Percentiles rank a stretch among this genome's conserved stretches.
These are phyloP conservation scores for Polymixis flavicincta DNA, from an alignment of 2,888 invertebrate species.

Conservation along the genomic window DNA sequence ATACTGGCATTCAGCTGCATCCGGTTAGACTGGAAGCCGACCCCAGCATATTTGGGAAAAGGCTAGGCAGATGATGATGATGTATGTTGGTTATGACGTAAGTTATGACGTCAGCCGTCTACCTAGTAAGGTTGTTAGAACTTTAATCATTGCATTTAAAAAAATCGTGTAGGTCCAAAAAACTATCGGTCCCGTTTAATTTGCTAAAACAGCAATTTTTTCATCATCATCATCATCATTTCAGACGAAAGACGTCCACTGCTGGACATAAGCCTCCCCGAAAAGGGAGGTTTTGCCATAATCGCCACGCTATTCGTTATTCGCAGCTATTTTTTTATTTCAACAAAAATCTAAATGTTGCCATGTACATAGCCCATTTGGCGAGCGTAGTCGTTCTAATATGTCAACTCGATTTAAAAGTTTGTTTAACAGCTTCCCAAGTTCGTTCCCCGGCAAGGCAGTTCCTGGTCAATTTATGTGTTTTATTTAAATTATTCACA, in stretches of 20 bases:
- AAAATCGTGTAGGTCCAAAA: conserved; percentile 10
- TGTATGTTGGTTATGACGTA: too few species aligned
- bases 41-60: too few species aligned
- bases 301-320: too few species aligned
- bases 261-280: too few species aligned
- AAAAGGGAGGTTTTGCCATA: too few species aligned
- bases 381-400: conserved; percentile 49
- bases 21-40: too few species aligned
- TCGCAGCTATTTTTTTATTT: conserved; percentile 17
- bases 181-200: conserved; percentile 11
- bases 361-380: conserved; percentile 32
- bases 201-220: too few species aligned
- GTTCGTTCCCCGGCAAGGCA: conserved; percentile 56
- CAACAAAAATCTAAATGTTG: conserved; percentile 24
- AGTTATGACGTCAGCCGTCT: too few species aligned
- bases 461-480: conserved; percentile 69
- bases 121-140: background rate
- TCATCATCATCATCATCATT: too few species aligned
- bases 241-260: too few species aligned
- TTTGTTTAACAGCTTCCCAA: conserved; percentile 65
- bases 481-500: conserved; percentile 70
- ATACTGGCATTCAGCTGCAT: too few species aligned
- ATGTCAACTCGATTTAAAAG: conserved; percentile 63
- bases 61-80: too few species aligned
- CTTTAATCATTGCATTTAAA: conserved; percentile 30